Conservation (phyloP, 2,888 invertebrate species). For the Tipula helvola region DNA sequence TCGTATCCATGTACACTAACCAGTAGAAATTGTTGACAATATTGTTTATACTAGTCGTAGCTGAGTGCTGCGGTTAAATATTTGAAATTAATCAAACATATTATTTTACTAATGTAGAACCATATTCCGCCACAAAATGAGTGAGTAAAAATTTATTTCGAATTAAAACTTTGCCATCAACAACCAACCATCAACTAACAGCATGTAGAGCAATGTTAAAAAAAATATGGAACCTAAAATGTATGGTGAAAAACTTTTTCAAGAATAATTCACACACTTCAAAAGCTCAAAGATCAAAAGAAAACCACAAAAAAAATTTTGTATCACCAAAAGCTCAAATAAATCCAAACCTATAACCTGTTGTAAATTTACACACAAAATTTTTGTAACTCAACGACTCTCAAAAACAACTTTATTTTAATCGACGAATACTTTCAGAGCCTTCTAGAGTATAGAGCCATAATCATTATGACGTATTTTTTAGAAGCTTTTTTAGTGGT, state of each 20-base stretch:
- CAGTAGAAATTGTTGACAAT: too few relatives aligned
- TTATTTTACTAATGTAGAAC: too few relatives aligned
- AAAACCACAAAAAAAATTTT: neutral
- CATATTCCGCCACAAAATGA: too few relatives aligned
- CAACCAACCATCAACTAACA: too few relatives aligned
- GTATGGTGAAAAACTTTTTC: neutral
- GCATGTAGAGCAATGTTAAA: too few relatives aligned
- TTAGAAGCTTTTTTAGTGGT: too few relatives aligned
- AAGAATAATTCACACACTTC: neutral
- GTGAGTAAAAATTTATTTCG: too few relatives aligned
- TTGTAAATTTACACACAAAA: neutral
- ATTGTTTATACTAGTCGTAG: neutral
- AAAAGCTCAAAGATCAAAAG: neutral
- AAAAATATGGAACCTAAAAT: too few relatives aligned
- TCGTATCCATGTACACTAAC: neutral
- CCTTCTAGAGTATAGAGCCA: too few relatives aligned
- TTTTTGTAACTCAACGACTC: neutral
- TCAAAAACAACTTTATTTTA: neutral
- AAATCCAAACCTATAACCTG: neutral
- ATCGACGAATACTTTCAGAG: neutral
- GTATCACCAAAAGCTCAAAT: neutral
- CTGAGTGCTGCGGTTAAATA: neutral
- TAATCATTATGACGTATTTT: too few relatives aligned
- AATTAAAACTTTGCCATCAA: too few relatives aligned
- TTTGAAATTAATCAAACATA: too few relatives aligned